Percentiles rank a stretch among this genome's conserved stretches.
Conservation (phyloP, 2,888 invertebrate species). For the Koerneria pararmatus region DNA sequence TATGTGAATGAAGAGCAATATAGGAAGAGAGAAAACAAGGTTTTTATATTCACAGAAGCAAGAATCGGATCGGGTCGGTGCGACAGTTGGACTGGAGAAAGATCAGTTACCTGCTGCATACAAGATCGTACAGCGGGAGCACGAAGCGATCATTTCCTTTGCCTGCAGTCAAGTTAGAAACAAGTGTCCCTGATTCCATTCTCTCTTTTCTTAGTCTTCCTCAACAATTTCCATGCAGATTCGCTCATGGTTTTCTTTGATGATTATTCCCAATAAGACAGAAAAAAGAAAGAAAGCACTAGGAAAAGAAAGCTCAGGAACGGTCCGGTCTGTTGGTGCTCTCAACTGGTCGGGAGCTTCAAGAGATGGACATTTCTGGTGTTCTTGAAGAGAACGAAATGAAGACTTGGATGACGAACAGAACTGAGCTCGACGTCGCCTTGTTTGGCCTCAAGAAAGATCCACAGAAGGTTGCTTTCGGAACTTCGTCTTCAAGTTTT, state of each 20-base stretch:
- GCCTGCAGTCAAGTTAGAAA: constrained; percentile 65
- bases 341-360: constrained; percentile 90
- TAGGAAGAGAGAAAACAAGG: background rate
- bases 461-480: constrained; percentile 4
- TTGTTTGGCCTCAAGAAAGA: constrained; percentile 31
- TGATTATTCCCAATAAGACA: too few species aligned
- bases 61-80: background rate
- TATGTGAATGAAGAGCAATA: background rate
- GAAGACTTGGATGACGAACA: constrained; percentile 84
- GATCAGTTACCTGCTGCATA: constrained; percentile 71
- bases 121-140: constrained; percentile 94
- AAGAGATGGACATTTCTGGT: constrained; percentile 92
- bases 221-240: background rate
- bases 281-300: too few species aligned
- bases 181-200: background rate
- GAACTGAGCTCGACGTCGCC: constrained; percentile 87
- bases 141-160: constrained; percentile 94
- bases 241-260: background rate
- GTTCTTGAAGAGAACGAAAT: constrained; percentile 75
- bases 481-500: too few species aligned
- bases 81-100: background rate
- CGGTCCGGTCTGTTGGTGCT: constrained; percentile 77
- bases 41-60: too few species aligned
- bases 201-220: too few species aligned
- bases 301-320: constrained; percentile 61